These are phyloP conservation scores for Plumapathes pennacea DNA, from an alignment of 92 coral and sea anemone species.

Conservation along the genomic window DNA sequence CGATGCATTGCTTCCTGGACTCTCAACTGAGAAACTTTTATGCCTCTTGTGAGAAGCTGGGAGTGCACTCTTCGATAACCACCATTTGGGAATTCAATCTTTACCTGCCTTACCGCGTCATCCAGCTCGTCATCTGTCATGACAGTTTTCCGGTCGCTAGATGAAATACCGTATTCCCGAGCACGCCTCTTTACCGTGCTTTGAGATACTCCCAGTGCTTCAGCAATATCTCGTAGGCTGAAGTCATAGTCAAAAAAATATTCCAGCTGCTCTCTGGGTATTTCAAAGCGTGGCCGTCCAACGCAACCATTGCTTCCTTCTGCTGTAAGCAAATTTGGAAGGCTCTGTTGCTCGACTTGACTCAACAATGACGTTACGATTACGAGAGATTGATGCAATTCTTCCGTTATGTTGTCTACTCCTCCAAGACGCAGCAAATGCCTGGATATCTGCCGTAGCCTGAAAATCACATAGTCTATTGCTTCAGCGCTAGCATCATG, in stretches of 20 bases:
- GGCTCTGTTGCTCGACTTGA: constrained; percentile 23
- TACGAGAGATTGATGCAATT: constrained; percentile 22
- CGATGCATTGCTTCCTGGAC: constrained; percentile 49
- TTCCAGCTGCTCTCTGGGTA: constrained; percentile 57
- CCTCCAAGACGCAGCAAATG: too few relatives aligned
- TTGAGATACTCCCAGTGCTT: constrained; percentile 54
- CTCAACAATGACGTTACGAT: constrained; percentile 11
- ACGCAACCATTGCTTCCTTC: constrained; percentile 40
- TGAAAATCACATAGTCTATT: too few relatives aligned
- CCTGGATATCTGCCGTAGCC: too few relatives aligned
- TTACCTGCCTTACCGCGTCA: constrained; percentile 17
- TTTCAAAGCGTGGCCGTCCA: constrained; percentile 55
- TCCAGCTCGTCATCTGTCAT: constrained; percentile 29
- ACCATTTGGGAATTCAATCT: constrained; percentile 48
- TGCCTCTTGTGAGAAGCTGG: constrained; percentile 26
- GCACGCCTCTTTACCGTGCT: constrained; percentile 53
- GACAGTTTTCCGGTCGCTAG: constrained; percentile 14
- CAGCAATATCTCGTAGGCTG: constrained; percentile 59
- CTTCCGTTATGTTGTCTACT: too few relatives aligned
- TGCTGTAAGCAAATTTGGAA: constrained; percentile 11
- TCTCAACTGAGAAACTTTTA: constrained; percentile 42
- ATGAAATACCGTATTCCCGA: constrained; percentile 40
- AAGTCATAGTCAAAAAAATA: constrained; percentile 61
- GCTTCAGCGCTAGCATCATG: too few relatives aligned
- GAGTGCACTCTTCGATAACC: constrained; percentile 50